Evolutionary conservation across 2,113 vertebrate genomes (phyloP).

Genomic region (Suncus etruscus): DNA sequence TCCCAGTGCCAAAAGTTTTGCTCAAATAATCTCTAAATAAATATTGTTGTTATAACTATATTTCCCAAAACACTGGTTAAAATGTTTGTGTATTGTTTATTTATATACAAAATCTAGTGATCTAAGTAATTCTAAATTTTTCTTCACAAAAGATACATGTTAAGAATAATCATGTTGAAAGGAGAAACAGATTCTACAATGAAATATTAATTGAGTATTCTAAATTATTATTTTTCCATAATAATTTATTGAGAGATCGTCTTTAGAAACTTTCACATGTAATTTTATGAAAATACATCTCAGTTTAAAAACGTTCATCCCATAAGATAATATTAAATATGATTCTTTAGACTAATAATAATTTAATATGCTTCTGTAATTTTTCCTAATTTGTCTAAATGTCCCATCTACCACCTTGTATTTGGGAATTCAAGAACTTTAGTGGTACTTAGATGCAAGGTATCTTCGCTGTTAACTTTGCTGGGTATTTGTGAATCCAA

Average conservation of each 20-base stretch:
- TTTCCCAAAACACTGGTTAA: background rate
- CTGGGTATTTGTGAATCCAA: no score
- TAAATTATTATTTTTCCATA: constrained; percentile 33
- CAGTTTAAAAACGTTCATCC: background rate
- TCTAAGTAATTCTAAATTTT: constrained; percentile 2
- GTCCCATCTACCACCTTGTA: background rate
- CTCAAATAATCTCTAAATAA: background rate
- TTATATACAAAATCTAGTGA: background rate
- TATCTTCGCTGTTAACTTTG: no score
- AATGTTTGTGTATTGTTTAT: background rate
- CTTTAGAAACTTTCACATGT: background rate
- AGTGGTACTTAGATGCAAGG: no score
- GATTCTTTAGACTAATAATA: background rate
- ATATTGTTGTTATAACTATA: background rate
- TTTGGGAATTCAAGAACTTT: no score
- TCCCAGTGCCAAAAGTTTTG: background rate
- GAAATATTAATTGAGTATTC: background rate
- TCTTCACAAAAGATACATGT: background rate
- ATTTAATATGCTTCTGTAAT: background rate
- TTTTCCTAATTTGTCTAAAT: background rate
- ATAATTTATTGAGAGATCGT: background rate
- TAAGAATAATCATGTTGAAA: background rate
- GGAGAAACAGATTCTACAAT: background rate
- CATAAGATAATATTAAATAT: background rate
- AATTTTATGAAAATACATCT: background rate